Conservation (phyloP, 2,888 invertebrate species). For the Ryuthela nishihirai region DNA sequence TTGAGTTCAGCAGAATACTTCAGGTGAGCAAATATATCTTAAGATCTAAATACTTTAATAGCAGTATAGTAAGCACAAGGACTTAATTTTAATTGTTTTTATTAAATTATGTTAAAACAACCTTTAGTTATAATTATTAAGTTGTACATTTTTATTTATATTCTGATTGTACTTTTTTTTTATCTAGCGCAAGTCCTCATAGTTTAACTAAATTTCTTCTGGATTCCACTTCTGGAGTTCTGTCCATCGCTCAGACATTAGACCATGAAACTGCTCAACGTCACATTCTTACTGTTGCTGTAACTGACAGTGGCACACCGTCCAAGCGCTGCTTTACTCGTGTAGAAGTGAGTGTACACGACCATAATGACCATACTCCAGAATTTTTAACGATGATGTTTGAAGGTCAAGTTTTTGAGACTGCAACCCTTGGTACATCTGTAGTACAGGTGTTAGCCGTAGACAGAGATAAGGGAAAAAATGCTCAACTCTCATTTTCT, state of each 20-base stretch:
- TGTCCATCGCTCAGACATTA: constrained; percentile 68
- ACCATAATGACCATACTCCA: constrained; percentile 87
- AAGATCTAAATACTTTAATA: no score
- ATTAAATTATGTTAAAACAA: not conserved
- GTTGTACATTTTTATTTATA: not conserved
- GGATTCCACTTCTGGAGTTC: constrained; percentile 79
- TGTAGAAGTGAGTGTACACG: constrained; percentile 73
- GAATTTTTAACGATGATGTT: constrained; percentile 77
- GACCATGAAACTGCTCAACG: constrained; percentile 71
- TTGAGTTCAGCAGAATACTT: no score
- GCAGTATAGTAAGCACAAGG: no score
- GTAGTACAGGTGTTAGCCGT: constrained; percentile 71
- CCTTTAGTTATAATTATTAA: not conserved
- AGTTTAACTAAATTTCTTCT: constrained; percentile 68
- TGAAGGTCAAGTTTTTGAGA: constrained; percentile 73
- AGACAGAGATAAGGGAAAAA: constrained; percentile 77
- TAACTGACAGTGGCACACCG: constrained; percentile 71
- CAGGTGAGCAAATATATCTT: no score
- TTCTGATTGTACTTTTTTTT: not conserved
- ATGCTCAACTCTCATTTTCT: constrained; percentile 74
- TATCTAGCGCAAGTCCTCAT: constrained; percentile 31
- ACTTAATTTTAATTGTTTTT: not conserved
- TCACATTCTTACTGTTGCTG: constrained; percentile 77
- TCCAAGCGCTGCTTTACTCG: constrained; percentile 67
- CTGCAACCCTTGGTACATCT: constrained; percentile 67